phyloP scores from a whole-genome alignment of 2,888 invertebrate genomes.

The Caenorhabditis wallacei region DNA sequence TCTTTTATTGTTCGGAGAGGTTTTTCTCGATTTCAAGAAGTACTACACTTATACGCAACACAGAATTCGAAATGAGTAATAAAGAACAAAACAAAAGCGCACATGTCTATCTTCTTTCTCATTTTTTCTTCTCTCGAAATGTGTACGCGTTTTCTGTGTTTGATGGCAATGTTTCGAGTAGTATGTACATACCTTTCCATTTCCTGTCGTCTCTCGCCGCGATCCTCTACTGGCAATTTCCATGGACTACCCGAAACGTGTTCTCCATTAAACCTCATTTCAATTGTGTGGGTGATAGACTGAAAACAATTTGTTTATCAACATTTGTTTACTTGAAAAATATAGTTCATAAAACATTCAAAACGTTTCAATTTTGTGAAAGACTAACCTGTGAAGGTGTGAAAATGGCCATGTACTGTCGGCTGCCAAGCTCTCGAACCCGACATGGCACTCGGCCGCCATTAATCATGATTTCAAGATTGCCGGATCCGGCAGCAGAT shows the following conservation, averaged over 20 bases:
- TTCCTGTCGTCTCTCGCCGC: conserved; percentile 68
- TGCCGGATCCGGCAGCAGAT: conserved; percentile 95
- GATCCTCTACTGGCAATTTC: conserved; percentile 71
- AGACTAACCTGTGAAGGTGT: conserved; percentile 89
- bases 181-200: conserved; percentile 68
- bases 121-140: conserved; percentile 16
- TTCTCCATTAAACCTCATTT: conserved; percentile 92
- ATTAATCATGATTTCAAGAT: conserved; percentile 95
- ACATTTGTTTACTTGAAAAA: no score
- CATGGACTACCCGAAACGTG: conserved; percentile 72
- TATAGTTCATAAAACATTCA: no score
- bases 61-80: conserved; percentile 22
- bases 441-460: conserved; percentile 96
- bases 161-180: conserved; percentile 56
- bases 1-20: conserved; percentile 28
- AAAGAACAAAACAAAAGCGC: conserved; percentile 35
- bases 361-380: neutral
- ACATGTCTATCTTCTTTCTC: conserved; percentile 20
- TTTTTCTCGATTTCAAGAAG: neutral
- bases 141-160: conserved; percentile 32
- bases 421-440: conserved; percentile 91
- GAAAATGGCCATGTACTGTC: conserved; percentile 92
- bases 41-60: neutral
- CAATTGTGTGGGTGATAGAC: conserved; percentile 91
- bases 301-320: conserved; percentile 84